phyloP scores from a whole-genome alignment of 2,113 vertebrate species.

The Hucho hucho region DNA sequence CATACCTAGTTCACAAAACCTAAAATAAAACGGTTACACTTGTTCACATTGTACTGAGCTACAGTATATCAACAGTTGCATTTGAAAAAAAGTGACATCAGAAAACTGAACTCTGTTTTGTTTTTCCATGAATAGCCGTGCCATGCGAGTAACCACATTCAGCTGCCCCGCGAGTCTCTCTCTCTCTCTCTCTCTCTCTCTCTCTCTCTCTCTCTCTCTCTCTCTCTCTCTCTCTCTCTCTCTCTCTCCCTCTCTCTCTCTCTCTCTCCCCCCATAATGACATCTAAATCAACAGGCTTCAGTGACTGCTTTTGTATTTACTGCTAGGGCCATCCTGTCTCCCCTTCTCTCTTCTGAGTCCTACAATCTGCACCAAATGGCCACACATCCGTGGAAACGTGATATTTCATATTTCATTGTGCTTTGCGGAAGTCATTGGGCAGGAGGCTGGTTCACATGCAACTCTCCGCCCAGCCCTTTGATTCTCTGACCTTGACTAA shows the following conservation, averaged over 20 bases:
- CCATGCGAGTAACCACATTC: constrained; percentile 47
- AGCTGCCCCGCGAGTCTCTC: constrained; percentile 28
- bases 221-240: too few species aligned
- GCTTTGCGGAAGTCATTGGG: constrained; percentile 97
- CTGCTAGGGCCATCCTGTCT: constrained; percentile 82
- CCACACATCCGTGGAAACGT: constrained; percentile 94
- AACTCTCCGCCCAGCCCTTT: constrained; percentile 87
- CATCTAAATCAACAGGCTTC: constrained; percentile 82
- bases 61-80: constrained; percentile 29
- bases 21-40: not conserved
- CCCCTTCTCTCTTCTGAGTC: constrained; percentile 79
- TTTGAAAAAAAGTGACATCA: constrained; percentile 17
- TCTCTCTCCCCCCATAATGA: constrained; percentile 46
- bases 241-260: too few species aligned
- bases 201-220: too few species aligned
- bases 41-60: not conserved
- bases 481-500: constrained; percentile 97
- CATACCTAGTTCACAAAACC: not conserved
- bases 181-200: too few species aligned
- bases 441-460: constrained; percentile 98
- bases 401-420: constrained; percentile 99
- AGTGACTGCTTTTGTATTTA: constrained; percentile 83
- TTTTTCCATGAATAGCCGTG: constrained; percentile 44
- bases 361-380: constrained; percentile 97
- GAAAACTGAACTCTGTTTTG: constrained; percentile 30